These are phyloP conservation scores for Spondyliosoma cantharus DNA, from an alignment of 2,797 vertebrate species.

Conservation along the genomic window DNA sequence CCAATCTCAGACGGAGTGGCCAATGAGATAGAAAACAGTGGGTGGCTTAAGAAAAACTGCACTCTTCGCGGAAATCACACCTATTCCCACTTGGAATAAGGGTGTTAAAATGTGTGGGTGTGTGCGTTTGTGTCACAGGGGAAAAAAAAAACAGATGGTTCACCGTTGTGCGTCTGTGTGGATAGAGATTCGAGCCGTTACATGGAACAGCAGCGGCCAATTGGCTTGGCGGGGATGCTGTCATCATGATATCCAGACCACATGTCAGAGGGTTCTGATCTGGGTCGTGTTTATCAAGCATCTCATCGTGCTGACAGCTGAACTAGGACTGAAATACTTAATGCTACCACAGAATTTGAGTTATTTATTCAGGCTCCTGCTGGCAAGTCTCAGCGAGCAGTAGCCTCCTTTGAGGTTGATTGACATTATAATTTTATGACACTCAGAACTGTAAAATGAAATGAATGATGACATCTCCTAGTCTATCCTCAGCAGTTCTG, in stretches of 20 bases:
- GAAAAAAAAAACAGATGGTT: constrained; percentile 17
- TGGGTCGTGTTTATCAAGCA: background rate
- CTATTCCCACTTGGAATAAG: constrained; percentile 35
- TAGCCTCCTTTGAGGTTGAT: constrained; percentile 2
- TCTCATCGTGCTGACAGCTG: background rate
- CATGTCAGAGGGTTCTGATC: constrained; percentile 46
- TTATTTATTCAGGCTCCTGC: background rate
- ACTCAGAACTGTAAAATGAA: background rate
- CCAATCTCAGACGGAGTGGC: constrained; percentile 44
- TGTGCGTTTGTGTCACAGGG: constrained; percentile 5
- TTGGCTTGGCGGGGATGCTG: constrained; percentile 35
- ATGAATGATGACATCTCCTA: constrained; percentile 9
- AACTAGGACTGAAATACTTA: constrained; percentile 3
- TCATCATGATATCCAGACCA: constrained; percentile 54
- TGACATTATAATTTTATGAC: constrained; percentile 12
- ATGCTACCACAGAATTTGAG: background rate
- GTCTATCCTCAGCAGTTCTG: background rate
- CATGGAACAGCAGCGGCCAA: background rate
- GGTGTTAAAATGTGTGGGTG: constrained; percentile 27
- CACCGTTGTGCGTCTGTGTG: constrained; percentile 11
- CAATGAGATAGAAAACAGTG: constrained; percentile 31
- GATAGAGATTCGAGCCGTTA: constrained; percentile 20
- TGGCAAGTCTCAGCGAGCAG: background rate
- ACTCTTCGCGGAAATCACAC: constrained; percentile 46
- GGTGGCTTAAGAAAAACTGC: constrained; percentile 49